Evolutionary conservation across 2,113 vertebrate genomes (phyloP), one percentile per base, ranked within the genome.

Genomic region (Puma concolor): DNA sequence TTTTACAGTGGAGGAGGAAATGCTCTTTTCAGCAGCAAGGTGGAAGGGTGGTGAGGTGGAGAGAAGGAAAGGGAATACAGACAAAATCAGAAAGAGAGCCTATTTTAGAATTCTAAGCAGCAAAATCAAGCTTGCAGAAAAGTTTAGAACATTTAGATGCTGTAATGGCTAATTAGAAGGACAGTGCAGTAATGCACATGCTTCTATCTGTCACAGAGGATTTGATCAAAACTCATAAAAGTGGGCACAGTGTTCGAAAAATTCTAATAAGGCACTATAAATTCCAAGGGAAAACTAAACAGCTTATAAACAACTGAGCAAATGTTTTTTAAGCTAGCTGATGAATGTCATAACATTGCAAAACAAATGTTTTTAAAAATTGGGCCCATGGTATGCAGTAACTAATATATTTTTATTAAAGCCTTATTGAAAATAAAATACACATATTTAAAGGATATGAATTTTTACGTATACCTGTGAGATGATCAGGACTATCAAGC

Each of bases 101-200:
- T 63, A 57, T 36, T 17, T 81, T 76, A 80, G 63, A 80, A 67
- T 91, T 85, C 13, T 23, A 87, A 95, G 52, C 4, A 16, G 81
- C n/a, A 91, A 97, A 96, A 84, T 0, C 48, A 23, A 98, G 76
- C 63, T 54, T 84, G 12, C 23, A 50, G 50, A 69, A 84, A 76
- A 7, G 21, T 44, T 86, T 72, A 92, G 41, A 57, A 36, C 50
- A 84, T 69, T 81, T 11, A 16, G 1, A 84, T 19, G 25, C 16
- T 87, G 16, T 16, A 44, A 83, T 52, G 63, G n/a, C 33, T 76
- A n/a, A 91, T 88, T 76, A 77, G 67, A 74, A 74, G n/a, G 74
- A 91, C 54, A 91, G 33, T 54, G n/a, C 27, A 80, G 52, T 91
- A 87, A 93, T 79, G 38, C 27, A 64, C 91, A 92, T 87, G 63